Conservation (phyloP, 2,888 invertebrate species). For the Philonicus albiceps region DNA sequence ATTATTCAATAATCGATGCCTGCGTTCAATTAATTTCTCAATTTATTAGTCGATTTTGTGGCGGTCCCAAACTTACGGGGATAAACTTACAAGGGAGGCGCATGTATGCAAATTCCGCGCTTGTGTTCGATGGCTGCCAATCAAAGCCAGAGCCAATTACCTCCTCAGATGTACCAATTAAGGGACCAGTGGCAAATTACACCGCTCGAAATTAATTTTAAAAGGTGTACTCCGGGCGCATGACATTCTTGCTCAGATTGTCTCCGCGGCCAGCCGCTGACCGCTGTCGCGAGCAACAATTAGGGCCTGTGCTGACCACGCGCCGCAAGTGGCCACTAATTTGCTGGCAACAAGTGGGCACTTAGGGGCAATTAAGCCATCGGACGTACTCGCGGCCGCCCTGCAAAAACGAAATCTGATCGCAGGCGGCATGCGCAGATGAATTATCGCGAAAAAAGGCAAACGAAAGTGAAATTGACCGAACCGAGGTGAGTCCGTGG, state of each 20-base stretch:
- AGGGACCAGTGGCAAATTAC: background rate
- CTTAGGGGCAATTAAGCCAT: slow-evolving; percentile 22
- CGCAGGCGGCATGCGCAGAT: background rate
- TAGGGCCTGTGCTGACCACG: slow-evolving; percentile 11
- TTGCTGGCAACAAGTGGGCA: slow-evolving; percentile 18
- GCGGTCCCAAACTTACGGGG: background rate
- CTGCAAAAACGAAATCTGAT: slow-evolving; percentile 21
- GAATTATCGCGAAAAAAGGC: slow-evolving; percentile 22
- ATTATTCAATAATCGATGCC: background rate
- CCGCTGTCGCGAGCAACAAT: background rate
- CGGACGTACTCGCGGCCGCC: background rate
- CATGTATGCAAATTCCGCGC: background rate
- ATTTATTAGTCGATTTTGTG: background rate
- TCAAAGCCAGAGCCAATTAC: slow-evolving; percentile 5
- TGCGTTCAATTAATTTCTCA: background rate
- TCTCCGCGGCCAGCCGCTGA: background rate
- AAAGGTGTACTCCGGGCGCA: slow-evolving; percentile 5
- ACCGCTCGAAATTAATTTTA: background rate
- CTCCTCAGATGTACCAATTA: slow-evolving; percentile 26
- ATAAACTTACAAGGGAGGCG: background rate
- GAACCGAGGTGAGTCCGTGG: background rate
- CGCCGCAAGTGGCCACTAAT: slow-evolving; percentile 16
- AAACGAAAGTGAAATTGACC: slow-evolving; percentile 19
- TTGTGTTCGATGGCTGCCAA: background rate
- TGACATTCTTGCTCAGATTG: slow-evolving; percentile 7